These are phyloP conservation scores for Ivindomyrus marchei DNA, from an alignment of 2,113 vertebrate genomes.

Conservation along the genomic window DNA sequence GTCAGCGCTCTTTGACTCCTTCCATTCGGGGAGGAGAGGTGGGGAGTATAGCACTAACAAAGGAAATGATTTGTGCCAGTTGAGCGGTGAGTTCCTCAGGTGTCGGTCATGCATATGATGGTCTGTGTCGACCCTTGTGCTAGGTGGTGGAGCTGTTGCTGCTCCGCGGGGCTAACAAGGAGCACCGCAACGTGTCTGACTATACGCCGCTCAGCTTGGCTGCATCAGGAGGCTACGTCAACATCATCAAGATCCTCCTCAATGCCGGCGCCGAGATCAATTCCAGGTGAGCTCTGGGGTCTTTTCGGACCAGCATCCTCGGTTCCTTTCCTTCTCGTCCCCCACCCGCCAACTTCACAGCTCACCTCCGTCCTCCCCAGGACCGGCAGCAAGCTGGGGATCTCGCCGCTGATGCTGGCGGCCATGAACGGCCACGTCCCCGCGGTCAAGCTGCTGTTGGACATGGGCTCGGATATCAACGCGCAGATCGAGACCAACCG, in stretches of 20 bases:
- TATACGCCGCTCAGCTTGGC: slow-evolving; percentile 96
- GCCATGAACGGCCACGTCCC: slow-evolving; percentile 97
- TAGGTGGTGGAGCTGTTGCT: slow-evolving; percentile 94
- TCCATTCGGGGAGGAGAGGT: neutral
- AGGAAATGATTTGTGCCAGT: neutral
- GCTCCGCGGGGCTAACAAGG: slow-evolving; percentile 95
- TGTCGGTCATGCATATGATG: neutral
- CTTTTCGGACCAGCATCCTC: too few relatives aligned
- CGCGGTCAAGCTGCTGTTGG: slow-evolving; percentile 89
- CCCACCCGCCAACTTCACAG: neutral
- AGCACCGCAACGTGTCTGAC: slow-evolving; percentile 96
- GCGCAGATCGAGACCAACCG: slow-evolving; percentile 98
- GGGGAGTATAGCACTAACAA: neutral
- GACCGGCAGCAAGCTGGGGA: slow-evolving; percentile 95
- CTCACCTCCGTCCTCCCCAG: slow-evolving; percentile 49
- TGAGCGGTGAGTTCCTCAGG: neutral
- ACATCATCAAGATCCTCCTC: slow-evolving; percentile 98
- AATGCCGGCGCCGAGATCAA: slow-evolving; percentile 98
- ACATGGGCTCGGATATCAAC: slow-evolving; percentile 98
- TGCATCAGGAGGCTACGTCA: slow-evolving; percentile 96
- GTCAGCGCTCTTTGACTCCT: neutral
- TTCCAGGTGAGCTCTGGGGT: slow-evolving; percentile 75
- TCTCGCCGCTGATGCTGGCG: slow-evolving; percentile 96
- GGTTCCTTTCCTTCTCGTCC: neutral
- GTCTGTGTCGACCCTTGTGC: slow-evolving; percentile 22